Evolutionary conservation across 2,888 invertebrate genomes (phyloP), one percentile per base, ranked within the genome.

Genomic region (Myopa tessellatipennis): DNA sequence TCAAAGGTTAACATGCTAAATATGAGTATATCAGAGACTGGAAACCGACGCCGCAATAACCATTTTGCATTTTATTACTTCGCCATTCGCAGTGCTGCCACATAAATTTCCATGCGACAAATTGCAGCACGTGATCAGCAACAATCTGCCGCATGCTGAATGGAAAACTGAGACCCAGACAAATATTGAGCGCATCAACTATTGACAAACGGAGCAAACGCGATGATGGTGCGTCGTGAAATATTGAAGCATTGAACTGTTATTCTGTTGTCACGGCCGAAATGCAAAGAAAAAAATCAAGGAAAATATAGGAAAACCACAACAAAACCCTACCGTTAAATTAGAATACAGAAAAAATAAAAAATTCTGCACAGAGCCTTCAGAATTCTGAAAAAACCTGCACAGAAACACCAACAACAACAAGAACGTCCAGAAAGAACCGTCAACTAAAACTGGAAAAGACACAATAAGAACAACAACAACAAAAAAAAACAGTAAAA

Each of bases 41-140:
- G 8, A 50, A 69, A 69, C 45, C 10, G 45, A 10, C 50, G 55
- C 55, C 26, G 45, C 8, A 58, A 55, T 71, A 36, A 26, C 26
- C 26, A 26, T 26, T 71, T 71, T 36, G 36, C 14, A 38, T 61
- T 72, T 61, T 58, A 72, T 45, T n/a, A 72, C 72, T 38, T 72
- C 18, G 60, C 72, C 72, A 60, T 72, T 72, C 40, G n/a, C 70
- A 36, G 58, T 60, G 72, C 58, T 72, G 61, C 14, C 18, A 60
- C n/a, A 72, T 72, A 72, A 72, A 72, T 72, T 60, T 60, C 72
- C 38, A 36, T 60, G 16, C 60, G 3, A 72, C 26, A 72, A 60
- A 72, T 72, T 72, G 58, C 58, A 71, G 52, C 55, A 58, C 71
- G 71, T 71, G 72, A 72, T 72, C 45, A 45, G 72, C 72, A 72